Percentiles rank a stretch among this genome's conserved stretches.
Evolutionary conservation across 2,113 vertebrate genomes (phyloP).

Genomic region (Rattus rattus): DNA sequence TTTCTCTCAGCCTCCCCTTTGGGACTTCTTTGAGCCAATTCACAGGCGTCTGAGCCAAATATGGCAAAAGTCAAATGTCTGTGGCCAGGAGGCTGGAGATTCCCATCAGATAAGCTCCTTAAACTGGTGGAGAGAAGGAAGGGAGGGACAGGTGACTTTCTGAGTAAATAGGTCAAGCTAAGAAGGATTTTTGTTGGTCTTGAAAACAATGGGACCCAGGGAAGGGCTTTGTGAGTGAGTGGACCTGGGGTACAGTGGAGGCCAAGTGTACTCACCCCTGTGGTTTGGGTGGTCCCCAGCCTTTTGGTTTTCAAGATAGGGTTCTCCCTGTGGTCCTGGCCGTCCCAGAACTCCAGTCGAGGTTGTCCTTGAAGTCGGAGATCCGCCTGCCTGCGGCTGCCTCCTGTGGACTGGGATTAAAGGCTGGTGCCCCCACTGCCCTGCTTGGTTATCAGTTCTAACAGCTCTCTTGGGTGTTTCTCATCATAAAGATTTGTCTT

Average conservation of each 20-base stretch:
- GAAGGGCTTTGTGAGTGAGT: not conserved
- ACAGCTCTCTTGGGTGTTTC: not conserved
- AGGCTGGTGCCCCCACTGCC: not conserved
- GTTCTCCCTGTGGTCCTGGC: not conserved
- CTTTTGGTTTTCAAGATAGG: not conserved
- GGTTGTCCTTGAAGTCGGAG: not conserved
- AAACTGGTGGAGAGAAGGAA: not conserved
- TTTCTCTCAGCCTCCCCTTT: not conserved
- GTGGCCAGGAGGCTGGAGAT: not conserved
- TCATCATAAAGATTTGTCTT: not conserved
- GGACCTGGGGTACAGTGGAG: not conserved
- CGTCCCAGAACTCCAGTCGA: not conserved
- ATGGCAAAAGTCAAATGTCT: no score
- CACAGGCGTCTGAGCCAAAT: not conserved
- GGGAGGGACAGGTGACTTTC: not conserved
- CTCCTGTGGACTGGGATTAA: not conserved
- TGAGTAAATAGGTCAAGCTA: not conserved
- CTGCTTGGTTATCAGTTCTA: not conserved
- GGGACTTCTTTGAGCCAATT: not conserved
- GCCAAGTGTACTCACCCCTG: not conserved
- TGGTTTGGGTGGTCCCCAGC: not conserved
- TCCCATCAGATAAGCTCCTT: not conserved
- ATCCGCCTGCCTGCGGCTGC: not conserved
- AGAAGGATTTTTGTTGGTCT: not conserved
- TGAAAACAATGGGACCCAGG: not conserved